Evolutionary conservation across 2,888 invertebrate species (phyloP).

Genomic region (Invenusta paracnida): DNA sequence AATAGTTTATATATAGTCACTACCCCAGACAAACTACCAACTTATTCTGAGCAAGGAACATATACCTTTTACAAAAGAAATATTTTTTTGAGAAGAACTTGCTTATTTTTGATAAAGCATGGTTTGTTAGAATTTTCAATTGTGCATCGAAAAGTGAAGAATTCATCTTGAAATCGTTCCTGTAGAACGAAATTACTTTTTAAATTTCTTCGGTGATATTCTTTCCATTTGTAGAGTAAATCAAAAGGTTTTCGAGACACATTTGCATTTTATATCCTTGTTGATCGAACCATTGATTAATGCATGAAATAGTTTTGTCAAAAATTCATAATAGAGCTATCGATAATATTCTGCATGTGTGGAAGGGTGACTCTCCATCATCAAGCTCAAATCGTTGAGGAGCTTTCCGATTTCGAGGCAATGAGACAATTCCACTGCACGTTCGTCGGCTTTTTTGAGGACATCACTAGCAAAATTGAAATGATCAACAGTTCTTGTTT

Average conservation of each 20-base stretch:
- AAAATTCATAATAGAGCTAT: background rate
- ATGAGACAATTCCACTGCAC: background rate
- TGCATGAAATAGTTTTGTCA: background rate
- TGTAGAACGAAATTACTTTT: background rate
- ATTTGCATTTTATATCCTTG: no score
- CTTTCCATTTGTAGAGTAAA: background rate
- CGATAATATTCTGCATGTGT: background rate
- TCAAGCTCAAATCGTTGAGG: background rate
- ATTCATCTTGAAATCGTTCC: background rate
- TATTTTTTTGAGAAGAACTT: background rate
- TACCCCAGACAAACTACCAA: background rate
- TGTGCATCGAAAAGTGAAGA: background rate
- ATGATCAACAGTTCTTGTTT: background rate
- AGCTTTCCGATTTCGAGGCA: background rate
- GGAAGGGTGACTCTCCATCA: background rate
- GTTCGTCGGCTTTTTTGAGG: background rate
- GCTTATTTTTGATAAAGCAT: background rate
- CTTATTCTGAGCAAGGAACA: background rate
- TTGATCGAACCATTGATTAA: background rate
- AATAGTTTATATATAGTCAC: background rate
- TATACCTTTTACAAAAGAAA: background rate
- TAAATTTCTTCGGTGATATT: background rate
- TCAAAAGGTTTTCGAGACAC: background rate
- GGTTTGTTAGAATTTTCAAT: background rate
- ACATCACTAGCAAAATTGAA: background rate